These are phyloP conservation scores for Tetragnatha montana DNA, from an alignment of 2,888 invertebrate species.

Conservation along the genomic window DNA sequence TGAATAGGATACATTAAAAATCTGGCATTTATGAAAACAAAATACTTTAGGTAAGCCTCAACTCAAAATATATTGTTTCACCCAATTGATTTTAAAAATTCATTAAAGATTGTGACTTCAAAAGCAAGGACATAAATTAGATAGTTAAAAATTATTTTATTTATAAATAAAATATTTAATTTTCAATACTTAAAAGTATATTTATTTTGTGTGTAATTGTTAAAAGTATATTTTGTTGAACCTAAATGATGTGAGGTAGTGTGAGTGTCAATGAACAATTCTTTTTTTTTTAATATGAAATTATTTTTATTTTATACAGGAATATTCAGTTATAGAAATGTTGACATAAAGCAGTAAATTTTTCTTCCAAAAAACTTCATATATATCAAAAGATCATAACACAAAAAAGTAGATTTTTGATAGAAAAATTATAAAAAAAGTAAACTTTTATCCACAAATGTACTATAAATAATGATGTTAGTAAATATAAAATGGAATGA, in stretches of 20 bases:
- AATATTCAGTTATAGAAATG: constrained; percentile 53
- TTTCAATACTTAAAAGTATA: too few species aligned
- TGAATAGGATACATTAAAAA: too few species aligned
- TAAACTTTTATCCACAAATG: constrained; percentile 35
- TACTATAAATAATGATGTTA: constrained; percentile 23
- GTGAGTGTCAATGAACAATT: background rate
- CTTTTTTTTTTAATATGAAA: constrained; percentile 16
- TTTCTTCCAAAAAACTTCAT: constrained; percentile 40
- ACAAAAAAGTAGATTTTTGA: constrained; percentile 25
- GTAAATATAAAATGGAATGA: constrained; percentile 42
- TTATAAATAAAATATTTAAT: too few species aligned
- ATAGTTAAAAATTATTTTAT: background rate
- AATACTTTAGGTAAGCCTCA: too few species aligned
- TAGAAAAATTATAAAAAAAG: constrained; percentile 44
- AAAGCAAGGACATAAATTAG: background rate
- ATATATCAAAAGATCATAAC: constrained; percentile 54
- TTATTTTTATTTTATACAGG: constrained; percentile 61
- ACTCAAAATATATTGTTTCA: too few species aligned
- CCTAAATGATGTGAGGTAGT: too few species aligned
- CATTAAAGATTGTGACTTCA: too few species aligned
- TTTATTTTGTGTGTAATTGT: too few species aligned
- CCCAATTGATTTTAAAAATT: too few species aligned
- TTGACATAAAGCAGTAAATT: constrained; percentile 44
- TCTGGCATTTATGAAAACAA: too few species aligned
- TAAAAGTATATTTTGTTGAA: too few species aligned